A percentile compares a stretch with the other conserved stretches of the same genome.
Conservation (phyloP, 2,888 invertebrate genomes). For the Dicycla oo region DNA sequence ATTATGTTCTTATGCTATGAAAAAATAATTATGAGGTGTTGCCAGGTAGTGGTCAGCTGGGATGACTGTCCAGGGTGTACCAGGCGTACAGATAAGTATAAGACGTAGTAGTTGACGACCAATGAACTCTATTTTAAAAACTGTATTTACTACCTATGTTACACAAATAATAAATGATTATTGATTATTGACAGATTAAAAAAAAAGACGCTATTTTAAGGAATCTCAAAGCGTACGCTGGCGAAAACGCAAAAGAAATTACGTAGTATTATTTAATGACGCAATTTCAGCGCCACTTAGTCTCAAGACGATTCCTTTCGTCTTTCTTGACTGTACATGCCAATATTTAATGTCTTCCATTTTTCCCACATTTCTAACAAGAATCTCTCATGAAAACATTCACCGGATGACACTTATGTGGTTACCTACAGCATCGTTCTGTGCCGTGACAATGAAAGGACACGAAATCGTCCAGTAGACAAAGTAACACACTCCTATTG, state of each 20-base stretch:
- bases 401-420: neutral
- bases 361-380: neutral
- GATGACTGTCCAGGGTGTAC: neutral
- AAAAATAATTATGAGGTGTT: too few relatives aligned
- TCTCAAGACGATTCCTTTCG: neutral
- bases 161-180: too few relatives aligned
- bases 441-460: too few relatives aligned
- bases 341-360: neutral
- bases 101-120: neutral
- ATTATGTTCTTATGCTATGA: too few relatives aligned
- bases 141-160: too few relatives aligned
- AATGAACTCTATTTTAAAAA: too few relatives aligned
- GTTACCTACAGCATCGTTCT: neutral
- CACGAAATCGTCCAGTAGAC: too few relatives aligned
- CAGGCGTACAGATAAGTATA: constrained; percentile 3
- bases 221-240: neutral
- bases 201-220: constrained; percentile 1
- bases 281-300: neutral
- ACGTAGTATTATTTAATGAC: constrained; percentile 2
- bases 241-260: neutral
- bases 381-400: neutral
- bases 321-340: neutral
- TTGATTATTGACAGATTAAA: too few relatives aligned
- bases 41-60: too few relatives aligned
- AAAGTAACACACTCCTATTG: too few relatives aligned